Percentiles rank a stretch among this genome's conserved stretches.
Evolutionary conservation across 2,888 invertebrate genomes (phyloP).

Genomic region (Drosophila fungiperda): DNA sequence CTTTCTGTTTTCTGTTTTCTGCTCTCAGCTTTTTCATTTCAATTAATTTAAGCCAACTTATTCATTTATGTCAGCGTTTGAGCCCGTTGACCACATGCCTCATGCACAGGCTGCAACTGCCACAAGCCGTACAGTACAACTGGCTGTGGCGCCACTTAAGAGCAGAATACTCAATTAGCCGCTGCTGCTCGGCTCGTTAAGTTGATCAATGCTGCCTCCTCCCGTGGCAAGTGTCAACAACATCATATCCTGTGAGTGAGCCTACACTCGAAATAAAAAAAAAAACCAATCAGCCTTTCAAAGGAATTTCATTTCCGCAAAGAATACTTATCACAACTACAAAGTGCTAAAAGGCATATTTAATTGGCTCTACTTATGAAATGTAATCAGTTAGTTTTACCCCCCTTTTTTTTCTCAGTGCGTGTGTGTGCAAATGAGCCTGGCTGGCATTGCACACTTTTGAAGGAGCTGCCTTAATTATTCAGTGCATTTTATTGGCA

Average conservation of each 20-base stretch:
- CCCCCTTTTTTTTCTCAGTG: conserved; percentile 25
- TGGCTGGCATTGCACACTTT: conserved; percentile 60
- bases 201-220: conserved; percentile 67
- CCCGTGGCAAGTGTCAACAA: conserved; percentile 67
- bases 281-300: background rate
- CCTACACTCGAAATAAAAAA: conserved; percentile 33
- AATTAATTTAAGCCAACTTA: conserved; percentile 66
- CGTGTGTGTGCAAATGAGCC: conserved; percentile 29
- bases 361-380: background rate
- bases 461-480: conserved; percentile 66
- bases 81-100: conserved; percentile 19
- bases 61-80: conserved; percentile 61
- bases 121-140: conserved; percentile 56
- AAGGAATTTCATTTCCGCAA: background rate
- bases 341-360: background rate
- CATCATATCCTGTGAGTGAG: conserved; percentile 38
- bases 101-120: conserved; percentile 25
- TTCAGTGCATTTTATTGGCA: conserved; percentile 62
- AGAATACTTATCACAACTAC: background rate
- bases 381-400: background rate
- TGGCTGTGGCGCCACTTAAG: conserved; percentile 62
- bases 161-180: conserved; percentile 73
- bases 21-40: conserved; percentile 31
- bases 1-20: background rate
- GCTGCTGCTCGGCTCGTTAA: conserved; percentile 59